Base-by-base conservation (phyloP, 2,113 vertebrate species). In the Nothobranchius furzeri region DNA sequence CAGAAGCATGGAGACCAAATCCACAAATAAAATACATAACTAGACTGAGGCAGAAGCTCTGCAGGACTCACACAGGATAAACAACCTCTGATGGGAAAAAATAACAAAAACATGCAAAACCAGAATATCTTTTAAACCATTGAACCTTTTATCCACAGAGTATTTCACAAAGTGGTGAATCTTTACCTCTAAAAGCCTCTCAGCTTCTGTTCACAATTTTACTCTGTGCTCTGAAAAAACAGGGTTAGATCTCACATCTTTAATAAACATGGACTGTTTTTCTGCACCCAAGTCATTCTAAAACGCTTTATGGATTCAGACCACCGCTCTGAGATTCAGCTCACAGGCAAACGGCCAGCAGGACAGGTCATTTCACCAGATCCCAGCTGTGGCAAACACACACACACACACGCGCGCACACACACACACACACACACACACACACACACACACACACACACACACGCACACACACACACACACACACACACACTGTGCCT, bases 241-340 rank as follows among this genome's bases (percentile, higher is more conserved):
- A 54, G 6, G 7, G 12, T 54, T 40, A 40, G 37, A 40, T 36
- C 13, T 35, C 30, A 15, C 13, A 35, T 7, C 6, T 14, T 35
- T 6, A 14, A 36, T n/a, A 36, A 11, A 36, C 13, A 2, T 30
- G 55, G 4, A 12, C 14, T 65, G 24, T 47, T 61, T 30, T 59
- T 52, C 13, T 74, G 66, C 60, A 43, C 45, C 64, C 37, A 24
- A 60, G 64, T 15, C 59, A 69, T 74, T 62, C 60, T 59, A 7
- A 40, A 60, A 12, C 12, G 24, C 37, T 30, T 30, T 40, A 43
- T 55, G 53, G 74, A 50, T 54, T 57, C 55, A 65, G n/a, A 62
- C 61, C 70, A 42, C 53, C 77, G 51, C 56, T 85, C 61, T 61
- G 61, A 58, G 50, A 83, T 54, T 68, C 43, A 73, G 68, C 55